phyloP scores from a whole-genome alignment of 2,797 vertebrate genomes.

The Eutrigla gurnardus region DNA sequence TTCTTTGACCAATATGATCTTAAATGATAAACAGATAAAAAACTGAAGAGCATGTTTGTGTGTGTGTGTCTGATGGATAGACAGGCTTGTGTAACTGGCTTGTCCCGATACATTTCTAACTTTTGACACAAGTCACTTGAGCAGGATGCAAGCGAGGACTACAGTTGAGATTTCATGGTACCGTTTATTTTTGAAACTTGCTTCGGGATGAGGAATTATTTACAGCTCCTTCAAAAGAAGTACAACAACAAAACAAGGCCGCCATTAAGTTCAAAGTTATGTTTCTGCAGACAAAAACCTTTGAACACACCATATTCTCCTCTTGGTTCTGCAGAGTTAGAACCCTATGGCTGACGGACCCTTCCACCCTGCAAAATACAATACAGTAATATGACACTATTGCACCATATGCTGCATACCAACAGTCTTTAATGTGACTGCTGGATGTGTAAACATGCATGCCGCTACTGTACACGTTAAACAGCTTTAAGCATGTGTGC shows the following conservation, averaged over 20 bases:
- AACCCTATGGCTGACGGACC: constrained; percentile 10
- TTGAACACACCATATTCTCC: constrained; percentile 23
- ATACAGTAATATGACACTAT: constrained; percentile 7
- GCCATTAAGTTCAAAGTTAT: constrained; percentile 35
- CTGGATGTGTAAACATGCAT: constrained; percentile 35
- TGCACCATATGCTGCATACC: constrained; percentile 23
- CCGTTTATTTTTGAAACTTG: constrained; percentile 31
- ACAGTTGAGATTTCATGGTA: constrained; percentile 22
- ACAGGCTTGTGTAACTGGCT: constrained; percentile 32
- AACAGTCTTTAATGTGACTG: constrained; percentile 16
- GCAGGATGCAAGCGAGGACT: constrained; percentile 40
- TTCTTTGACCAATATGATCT: constrained; percentile 33
- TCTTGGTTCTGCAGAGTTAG: constrained; percentile 18
- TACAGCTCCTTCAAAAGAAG: constrained; percentile 33
- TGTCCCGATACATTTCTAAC: constrained; percentile 8
- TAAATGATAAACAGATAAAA: constrained; percentile 21
- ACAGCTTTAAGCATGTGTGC: constrained; percentile 38
- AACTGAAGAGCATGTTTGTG: background rate
- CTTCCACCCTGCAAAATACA: constrained; percentile 18
- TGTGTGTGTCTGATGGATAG: background rate
- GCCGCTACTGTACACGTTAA: constrained; percentile 34
- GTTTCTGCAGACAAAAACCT: constrained; percentile 20
- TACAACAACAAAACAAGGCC: constrained; percentile 46
- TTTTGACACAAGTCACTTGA: constrained; percentile 30
- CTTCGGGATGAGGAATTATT: constrained; percentile 15